Conservation (phyloP, 2,113 vertebrate species). For the Malurus alboscapulatus region DNA sequence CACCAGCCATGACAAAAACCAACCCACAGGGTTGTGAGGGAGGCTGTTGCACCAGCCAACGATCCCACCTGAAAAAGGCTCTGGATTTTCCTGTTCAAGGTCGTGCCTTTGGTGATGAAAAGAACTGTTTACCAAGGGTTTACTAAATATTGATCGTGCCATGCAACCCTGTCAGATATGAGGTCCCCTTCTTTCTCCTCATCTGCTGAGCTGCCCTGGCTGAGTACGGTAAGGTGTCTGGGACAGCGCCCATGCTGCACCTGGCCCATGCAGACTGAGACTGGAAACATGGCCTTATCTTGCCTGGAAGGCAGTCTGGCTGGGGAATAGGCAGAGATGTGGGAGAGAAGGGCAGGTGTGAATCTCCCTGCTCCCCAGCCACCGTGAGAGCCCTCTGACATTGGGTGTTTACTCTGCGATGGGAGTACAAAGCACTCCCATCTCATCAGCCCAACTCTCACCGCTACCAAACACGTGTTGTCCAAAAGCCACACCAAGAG, state of each 20-base stretch:
- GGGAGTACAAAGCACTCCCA: neutral
- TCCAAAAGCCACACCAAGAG: neutral
- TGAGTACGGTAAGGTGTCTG: neutral
- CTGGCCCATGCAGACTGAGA: neutral
- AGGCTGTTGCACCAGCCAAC: rapidly evolving
- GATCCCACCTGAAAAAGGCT: neutral
- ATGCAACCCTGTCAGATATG: neutral
- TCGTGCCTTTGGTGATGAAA: neutral
- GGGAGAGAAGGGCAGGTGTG: neutral
- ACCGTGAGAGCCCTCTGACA: rapidly evolving
- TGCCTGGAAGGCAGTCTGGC: neutral
- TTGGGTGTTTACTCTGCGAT: too few relatives aligned
- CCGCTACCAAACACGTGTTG: neutral
- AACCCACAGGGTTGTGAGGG: neutral
- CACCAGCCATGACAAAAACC: neutral
- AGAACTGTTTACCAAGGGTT: neutral
- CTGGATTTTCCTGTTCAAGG: neutral
- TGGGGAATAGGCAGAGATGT: neutral
- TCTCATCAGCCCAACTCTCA: neutral
- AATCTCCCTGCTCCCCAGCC: neutral
- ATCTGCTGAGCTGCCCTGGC: neutral
- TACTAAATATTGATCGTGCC: neutral
- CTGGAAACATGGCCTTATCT: neutral
- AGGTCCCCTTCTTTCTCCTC: neutral
- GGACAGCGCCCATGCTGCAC: neutral